A percentile compares a stretch with the other conserved stretches of the same genome.
Evolutionary conservation across 2,797 vertebrate genomes (phyloP).

Genomic region (Myotis planiceps): DNA sequence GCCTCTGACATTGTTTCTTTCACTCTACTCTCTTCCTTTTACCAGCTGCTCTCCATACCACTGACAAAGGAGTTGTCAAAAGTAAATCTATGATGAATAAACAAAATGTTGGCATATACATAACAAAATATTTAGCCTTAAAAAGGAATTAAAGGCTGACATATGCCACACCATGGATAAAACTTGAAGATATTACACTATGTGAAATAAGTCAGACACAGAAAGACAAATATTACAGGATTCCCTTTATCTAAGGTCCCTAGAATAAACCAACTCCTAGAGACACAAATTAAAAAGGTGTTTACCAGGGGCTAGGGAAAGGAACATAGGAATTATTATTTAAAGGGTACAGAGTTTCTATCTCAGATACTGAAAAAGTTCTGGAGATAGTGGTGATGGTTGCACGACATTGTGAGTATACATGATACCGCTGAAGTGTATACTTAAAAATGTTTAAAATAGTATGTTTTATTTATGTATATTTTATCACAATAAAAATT

Average conservation of each 20-base stretch:
- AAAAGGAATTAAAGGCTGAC: not conserved
- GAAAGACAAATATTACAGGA: not conserved
- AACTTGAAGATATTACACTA: not conserved
- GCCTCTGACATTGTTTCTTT: not conserved
- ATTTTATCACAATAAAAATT: not conserved
- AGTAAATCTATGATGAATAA: not conserved
- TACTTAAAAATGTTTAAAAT: not conserved
- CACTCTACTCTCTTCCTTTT: not conserved
- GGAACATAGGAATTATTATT: not conserved
- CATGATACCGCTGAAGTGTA: not conserved
- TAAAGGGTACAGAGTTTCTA: not conserved
- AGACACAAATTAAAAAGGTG: not conserved
- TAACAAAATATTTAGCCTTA: not conserved
- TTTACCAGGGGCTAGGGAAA: not conserved
- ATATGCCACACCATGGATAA: not conserved
- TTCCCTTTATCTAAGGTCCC: not conserved
- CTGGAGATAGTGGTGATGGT: not conserved
- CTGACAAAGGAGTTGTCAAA: not conserved
- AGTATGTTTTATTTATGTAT: not conserved
- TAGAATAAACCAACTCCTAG: not conserved
- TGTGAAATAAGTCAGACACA: not conserved
- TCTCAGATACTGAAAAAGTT: not conserved
- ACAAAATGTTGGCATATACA: not conserved
- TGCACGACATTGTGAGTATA: not conserved
- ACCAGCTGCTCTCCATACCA: not conserved